Evolutionary conservation across 1,140 invertebrate genomes (phyloP), one percentile per base, ranked within the genome.

Genomic region (Teleogryllus occipitalis): DNA sequence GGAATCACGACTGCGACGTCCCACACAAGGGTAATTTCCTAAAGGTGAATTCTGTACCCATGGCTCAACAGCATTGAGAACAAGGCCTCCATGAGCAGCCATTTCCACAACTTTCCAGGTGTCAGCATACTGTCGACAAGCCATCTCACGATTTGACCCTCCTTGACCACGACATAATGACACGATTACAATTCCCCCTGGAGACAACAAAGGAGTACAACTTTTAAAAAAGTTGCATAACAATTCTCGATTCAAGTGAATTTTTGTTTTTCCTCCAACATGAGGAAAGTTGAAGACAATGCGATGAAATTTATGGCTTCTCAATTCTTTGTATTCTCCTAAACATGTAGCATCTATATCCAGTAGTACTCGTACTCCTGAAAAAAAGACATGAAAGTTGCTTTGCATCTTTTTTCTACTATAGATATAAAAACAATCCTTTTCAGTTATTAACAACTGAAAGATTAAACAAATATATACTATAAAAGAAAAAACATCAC

Each of bases 221-320:
- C 87, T 90, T 18, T 82, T 80, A 82, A 92, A 91, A 83, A 91
- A 91, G 74, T 87, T 83, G 81, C 82, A 86, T 0, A 91, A 82
- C 6, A 91, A 84, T 49, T 87, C 83, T 79, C 90, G 85, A 84
- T 91, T 91, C 81, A 87, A 87, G 82, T 90, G 87, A 80, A 91
- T 88, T 83, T 90, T 89, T 86, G 90, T 91, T 86, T 91, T 91
- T n/a, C 90, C 90, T 76, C 90, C 89, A 75, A 88, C 86, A 83
- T 91, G 90, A 47, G 91, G 91, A 84, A 91, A 92, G 82, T 91
- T 92, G 82, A 92, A 92, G 54, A 91, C 86, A 65, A 91, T 87
- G 84, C 86, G 86, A 21, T 86, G 82, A 84, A 89, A 91, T 65
- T 80, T 79, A 73, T 84, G 77, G 8, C 82, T 80, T 22, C 73